Percentiles rank a stretch among this genome's conserved stretches.
These are phyloP conservation scores for Drosophila quadrilineata DNA, from an alignment of 1,140 invertebrate genomes.

Conservation along the genomic window DNA sequence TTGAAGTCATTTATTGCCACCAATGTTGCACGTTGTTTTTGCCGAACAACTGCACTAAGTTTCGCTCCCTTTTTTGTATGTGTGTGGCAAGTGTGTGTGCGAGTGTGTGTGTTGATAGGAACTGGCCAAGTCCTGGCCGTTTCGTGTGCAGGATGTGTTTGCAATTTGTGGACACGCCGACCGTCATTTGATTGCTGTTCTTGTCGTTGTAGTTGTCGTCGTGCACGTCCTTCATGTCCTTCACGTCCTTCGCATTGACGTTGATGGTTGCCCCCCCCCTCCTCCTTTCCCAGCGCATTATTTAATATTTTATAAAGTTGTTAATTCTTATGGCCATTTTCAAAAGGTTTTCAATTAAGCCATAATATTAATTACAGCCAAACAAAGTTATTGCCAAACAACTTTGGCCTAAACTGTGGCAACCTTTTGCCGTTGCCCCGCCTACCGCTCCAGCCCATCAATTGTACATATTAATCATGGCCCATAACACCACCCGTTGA, in stretches of 20 bases:
- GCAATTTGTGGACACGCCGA: constrained; percentile 78
- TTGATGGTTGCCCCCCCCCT: no score
- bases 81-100: constrained; percentile 27
- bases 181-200: constrained; percentile 65
- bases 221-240: no score
- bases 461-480: constrained; percentile 17
- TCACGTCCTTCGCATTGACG: no score
- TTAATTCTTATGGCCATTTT: no score
- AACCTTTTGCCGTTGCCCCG: no score
- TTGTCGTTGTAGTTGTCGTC: constrained; percentile 22
- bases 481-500: constrained; percentile 18
- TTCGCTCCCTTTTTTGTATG: constrained; percentile 6
- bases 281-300: no score
- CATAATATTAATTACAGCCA: neutral
- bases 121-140: constrained; percentile 43
- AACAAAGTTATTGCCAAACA: constrained; percentile 21
- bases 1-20: constrained; percentile 79
- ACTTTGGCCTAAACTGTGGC: no score
- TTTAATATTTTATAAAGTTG: no score
- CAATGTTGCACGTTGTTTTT: constrained; percentile 65
- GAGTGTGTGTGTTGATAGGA: constrained; percentile 43
- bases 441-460: no score
- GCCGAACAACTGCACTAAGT: constrained; percentile 41
- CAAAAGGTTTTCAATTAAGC: constrained; percentile 10
- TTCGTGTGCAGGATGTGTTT: constrained; percentile 78